These are phyloP conservation scores for Bombyx huttoni DNA, from an alignment of 2,888 invertebrate genomes.

Conservation along the genomic window DNA sequence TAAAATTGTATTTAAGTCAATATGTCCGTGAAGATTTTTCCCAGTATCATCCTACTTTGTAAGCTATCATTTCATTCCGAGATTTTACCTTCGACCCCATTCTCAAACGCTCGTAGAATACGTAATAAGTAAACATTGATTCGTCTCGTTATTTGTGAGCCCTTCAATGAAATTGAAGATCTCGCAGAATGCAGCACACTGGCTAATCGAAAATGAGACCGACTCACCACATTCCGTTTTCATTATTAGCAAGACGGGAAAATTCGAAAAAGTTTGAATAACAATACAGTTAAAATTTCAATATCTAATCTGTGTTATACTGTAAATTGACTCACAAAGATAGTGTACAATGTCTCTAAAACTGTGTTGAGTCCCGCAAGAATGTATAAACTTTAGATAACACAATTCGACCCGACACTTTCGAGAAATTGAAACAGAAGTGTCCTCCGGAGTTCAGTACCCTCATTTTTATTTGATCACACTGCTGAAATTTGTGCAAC, in stretches of 20 bases:
- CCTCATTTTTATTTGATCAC: background rate
- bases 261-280: background rate
- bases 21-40: no score
- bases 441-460: conserved; percentile 21
- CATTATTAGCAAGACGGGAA: background rate
- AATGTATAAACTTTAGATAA: conserved; percentile 17
- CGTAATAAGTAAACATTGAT: no score
- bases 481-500: background rate
- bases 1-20: no score
- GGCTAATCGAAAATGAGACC: no score
- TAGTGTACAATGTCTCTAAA: background rate
- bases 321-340: background rate
- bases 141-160: no score
- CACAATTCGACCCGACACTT: conserved; percentile 46
- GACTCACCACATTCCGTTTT: background rate
- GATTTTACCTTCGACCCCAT: no score
- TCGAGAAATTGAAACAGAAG: conserved; percentile 58
- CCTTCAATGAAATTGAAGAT: no score
- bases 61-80: no score
- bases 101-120: no score
- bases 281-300: background rate
- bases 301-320: background rate
- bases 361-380: background rate
- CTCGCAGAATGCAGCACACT: no score
- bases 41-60: no score